These are phyloP conservation scores for Perithous albicinctus DNA, from an alignment of 2,888 invertebrate species.

Conservation along the genomic window DNA sequence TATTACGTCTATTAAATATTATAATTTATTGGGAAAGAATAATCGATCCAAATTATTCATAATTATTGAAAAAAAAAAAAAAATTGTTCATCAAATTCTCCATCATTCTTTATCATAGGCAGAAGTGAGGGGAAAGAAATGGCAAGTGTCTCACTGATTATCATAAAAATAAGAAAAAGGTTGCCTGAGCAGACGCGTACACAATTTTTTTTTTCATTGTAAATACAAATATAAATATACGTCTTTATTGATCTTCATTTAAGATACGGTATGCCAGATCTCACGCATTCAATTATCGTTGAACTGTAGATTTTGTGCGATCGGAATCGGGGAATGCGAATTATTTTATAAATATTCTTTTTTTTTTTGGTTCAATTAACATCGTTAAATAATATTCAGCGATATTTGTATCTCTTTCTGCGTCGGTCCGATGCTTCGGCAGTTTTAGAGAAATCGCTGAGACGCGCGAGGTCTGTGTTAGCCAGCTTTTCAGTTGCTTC, in stretches of 20 bases:
- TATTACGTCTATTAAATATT: too few species aligned
- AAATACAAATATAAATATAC: slow-evolving; percentile 70
- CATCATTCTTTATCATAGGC: too few species aligned
- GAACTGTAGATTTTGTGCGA: slow-evolving; percentile 11
- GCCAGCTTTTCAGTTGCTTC: slow-evolving; percentile 10
- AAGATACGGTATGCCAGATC: slow-evolving; percentile 39
- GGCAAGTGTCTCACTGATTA: not conserved
- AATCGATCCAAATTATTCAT: too few species aligned
- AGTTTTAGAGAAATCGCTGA: not conserved
- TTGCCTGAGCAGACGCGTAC: not conserved
- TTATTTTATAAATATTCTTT: not conserved
- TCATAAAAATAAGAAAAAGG: not conserved
- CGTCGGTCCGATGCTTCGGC: not conserved
- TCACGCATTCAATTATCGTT: slow-evolving; percentile 20
- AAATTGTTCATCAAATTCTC: too few species aligned
- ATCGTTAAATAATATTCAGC: not conserved
- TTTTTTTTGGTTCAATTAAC: not conserved
- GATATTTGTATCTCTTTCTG: not conserved
- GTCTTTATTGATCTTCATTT: slow-evolving; percentile 62
- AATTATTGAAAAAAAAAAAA: too few species aligned
- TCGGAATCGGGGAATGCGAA: not conserved
- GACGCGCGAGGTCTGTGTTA: not conserved
- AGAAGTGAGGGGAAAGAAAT: too few species aligned
- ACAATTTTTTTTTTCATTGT: slow-evolving; percentile 39
- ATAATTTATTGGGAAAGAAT: too few species aligned